Percentiles rank a stretch among this genome's conserved stretches.
Evolutionary conservation across 2,888 invertebrate genomes (phyloP).

Genomic region (Pseudanteris insignis): DNA sequence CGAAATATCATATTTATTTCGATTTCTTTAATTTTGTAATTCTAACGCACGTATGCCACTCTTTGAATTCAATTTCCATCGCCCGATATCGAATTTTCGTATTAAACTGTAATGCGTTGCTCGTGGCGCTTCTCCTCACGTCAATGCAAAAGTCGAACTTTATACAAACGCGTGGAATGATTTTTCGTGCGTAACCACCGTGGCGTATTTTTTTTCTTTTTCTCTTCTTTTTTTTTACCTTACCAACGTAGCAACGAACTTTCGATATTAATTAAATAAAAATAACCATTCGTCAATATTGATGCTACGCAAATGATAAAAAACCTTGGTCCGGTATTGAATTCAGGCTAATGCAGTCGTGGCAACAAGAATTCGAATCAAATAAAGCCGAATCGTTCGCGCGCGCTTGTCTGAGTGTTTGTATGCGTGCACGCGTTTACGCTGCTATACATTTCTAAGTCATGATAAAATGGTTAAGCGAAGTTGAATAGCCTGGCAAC

Average conservation of each 20-base stretch:
- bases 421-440: too few relatives aligned
- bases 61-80: constrained; percentile 8
- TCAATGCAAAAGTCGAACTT: background rate
- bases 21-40: constrained; percentile 30
- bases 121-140: background rate
- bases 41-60: constrained; percentile 1
- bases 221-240: too few relatives aligned
- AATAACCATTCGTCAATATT: too few relatives aligned
- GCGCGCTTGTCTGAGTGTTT: constrained; percentile 4
- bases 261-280: too few relatives aligned
- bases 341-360: constrained; percentile 9
- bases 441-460: constrained; percentile 6
- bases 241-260: too few relatives aligned
- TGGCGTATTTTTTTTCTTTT: too few relatives aligned
- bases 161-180: too few relatives aligned
- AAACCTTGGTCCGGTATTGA: background rate
- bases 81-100: constrained; percentile 4
- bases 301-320: constrained; percentile 1
- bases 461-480: constrained; percentile 10
- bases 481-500: constrained; percentile 10
- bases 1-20: constrained; percentile 28
- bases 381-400: constrained; percentile 11
- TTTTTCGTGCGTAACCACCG: too few relatives aligned
- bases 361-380: constrained; percentile 25
- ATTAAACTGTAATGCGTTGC: constrained; percentile 2